A percentile compares a stretch with the other conserved stretches of the same genome.
These are phyloP conservation scores for Gila orcuttii DNA, from an alignment of 2,113 vertebrate species.

Conservation along the genomic window DNA sequence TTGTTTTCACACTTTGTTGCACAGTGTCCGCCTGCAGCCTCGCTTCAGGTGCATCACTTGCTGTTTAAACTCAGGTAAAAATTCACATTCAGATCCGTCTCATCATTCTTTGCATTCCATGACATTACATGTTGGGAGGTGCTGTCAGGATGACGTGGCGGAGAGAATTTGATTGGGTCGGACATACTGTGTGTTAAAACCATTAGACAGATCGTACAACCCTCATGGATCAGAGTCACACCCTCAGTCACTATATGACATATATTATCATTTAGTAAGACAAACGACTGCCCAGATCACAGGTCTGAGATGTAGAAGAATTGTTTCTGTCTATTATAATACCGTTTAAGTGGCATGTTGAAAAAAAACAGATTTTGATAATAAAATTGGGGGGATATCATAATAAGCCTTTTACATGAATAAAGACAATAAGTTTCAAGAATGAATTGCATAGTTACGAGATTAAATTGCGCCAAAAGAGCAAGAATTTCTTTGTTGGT, in stretches of 20 bases:
- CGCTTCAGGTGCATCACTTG: constrained; percentile 92
- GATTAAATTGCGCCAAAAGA: background rate
- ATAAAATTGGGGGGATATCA: background rate
- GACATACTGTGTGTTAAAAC: constrained; percentile 19
- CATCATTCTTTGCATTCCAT: constrained; percentile 58
- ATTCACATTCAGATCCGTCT: constrained; percentile 72
- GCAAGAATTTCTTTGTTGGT: background rate
- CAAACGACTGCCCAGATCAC: background rate
- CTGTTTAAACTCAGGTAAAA: constrained; percentile 97
- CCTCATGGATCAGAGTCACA: background rate
- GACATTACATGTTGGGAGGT: constrained; percentile 81
- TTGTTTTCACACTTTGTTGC: constrained; percentile 75
- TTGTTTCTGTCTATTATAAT: background rate
- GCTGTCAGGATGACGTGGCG: constrained; percentile 63
- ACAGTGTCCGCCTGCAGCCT: constrained; percentile 84
- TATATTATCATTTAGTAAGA: background rate
- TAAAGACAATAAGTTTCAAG: background rate
- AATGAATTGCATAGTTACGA: background rate
- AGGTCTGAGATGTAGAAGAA: background rate
- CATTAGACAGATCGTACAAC: background rate
- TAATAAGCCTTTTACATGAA: background rate
- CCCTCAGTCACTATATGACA: background rate
- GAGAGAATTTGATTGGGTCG: constrained; percentile 44
- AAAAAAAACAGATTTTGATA: background rate
- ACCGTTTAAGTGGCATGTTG: background rate